These are phyloP conservation scores for Caenorhabditis sulstoni DNA, from an alignment of 2,888 invertebrate species.

Conservation along the genomic window DNA sequence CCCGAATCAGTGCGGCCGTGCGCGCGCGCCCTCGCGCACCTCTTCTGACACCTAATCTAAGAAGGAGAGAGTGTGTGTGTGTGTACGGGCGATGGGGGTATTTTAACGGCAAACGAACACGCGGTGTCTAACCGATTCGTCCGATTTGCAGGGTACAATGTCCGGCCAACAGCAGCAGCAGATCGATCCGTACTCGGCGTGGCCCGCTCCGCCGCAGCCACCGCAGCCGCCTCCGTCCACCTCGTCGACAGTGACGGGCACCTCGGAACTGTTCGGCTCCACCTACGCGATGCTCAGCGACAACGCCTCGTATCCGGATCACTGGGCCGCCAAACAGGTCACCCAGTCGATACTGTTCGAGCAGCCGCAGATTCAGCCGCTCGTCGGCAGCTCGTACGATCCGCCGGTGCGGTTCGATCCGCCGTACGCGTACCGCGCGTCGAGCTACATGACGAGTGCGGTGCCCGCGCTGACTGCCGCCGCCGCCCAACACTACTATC, in stretches of 20 bases:
- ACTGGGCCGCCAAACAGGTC: constrained; percentile 37
- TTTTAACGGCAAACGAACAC: neutral
- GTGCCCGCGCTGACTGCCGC: constrained; percentile 26
- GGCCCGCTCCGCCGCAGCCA: constrained; percentile 47
- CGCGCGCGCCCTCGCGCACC: neutral
- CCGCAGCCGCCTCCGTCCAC: constrained; percentile 34
- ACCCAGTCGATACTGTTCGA: constrained; percentile 52
- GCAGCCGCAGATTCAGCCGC: constrained; percentile 58
- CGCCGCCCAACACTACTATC: constrained; percentile 24
- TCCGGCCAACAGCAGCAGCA: constrained; percentile 48
- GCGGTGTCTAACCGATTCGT: neutral
- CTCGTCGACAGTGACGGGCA: constrained; percentile 62
- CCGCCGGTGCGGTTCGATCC: constrained; percentile 58
- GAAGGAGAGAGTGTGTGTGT: no score
- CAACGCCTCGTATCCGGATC: constrained; percentile 42
- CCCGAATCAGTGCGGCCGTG: constrained; percentile 32
- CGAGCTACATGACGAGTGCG: constrained; percentile 25
- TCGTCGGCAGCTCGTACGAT: constrained; percentile 49
- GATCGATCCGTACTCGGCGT: constrained; percentile 48
- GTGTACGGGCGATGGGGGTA: neutral
- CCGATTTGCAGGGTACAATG: constrained; percentile 42
- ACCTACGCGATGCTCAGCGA: constrained; percentile 71
- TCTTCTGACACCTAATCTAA: no score
- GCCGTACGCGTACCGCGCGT: constrained; percentile 44
- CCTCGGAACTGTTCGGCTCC: constrained; percentile 69